Percentiles rank a stretch among this genome's conserved stretches.
Conservation (phyloP, 2,113 vertebrate species). For the Anoplopoma fimbria region DNA sequence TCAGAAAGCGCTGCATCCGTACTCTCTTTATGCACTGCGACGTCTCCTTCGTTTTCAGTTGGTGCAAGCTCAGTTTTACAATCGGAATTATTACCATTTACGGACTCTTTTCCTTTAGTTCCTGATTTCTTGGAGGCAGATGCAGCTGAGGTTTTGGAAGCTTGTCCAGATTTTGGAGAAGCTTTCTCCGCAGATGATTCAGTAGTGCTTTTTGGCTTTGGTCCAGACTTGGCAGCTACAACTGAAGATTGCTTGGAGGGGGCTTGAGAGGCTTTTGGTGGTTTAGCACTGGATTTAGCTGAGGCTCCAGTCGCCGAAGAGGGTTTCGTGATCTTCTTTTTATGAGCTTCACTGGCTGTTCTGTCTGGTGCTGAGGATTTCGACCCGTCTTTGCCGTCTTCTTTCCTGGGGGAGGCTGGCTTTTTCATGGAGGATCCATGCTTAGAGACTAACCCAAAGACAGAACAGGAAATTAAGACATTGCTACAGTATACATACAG, state of each 20-base stretch:
- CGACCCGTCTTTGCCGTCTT: conserved; percentile 82
- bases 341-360: conserved; percentile 76
- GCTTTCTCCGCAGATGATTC: conserved; percentile 64
- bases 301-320: conserved; percentile 56
- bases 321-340: conserved; percentile 87
- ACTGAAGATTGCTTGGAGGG: conserved; percentile 60
- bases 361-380: conserved; percentile 75
- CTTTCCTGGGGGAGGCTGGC: conserved; percentile 88
- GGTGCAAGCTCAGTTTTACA: conserved; percentile 41
- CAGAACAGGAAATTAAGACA: conserved; percentile 8
- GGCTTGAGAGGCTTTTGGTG: conserved; percentile 71
- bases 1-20: neutral
- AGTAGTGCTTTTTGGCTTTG: conserved; percentile 71
- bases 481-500: neutral
- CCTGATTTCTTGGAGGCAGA: conserved; percentile 67
- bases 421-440: conserved; percentile 84
- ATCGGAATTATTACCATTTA: conserved; percentile 39
- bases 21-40: conserved; percentile 1
- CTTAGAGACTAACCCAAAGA: conserved; percentile 82
- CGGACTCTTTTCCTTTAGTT: conserved; percentile 59
- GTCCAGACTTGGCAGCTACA: conserved; percentile 66
- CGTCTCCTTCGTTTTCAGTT: conserved; percentile 8
- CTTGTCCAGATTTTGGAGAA: conserved; percentile 62
- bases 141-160: conserved; percentile 60
- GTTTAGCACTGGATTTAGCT: conserved; percentile 84